Base-by-base conservation (phyloP, 2,888 invertebrate genomes). In the Mesochorus sp. region DNA sequence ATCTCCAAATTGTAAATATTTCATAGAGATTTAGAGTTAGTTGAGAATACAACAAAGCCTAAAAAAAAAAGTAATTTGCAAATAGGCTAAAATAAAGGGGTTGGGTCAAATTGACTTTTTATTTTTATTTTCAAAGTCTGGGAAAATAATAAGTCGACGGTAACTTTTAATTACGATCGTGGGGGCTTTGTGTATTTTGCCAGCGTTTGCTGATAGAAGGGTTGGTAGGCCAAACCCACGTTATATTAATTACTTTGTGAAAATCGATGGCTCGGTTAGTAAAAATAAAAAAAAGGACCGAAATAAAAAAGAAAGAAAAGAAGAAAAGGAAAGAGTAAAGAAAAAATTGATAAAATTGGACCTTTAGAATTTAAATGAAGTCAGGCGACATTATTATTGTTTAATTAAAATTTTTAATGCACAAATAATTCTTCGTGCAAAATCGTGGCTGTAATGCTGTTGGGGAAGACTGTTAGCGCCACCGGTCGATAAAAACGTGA, bases 181-280 rank as follows among this genome's bases (percentile, higher is more conserved):
- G 3, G n/a, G n/a, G n/a, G 8, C 21, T 72, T 72, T 72, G 59
- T 67, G 47, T 49, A 31, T 47, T 47, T 39, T 49, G 37, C 37
- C 14, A 26, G 47, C 6, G 31, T 31, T 66, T 26, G 17, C 49
- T 66, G 31, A 10, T n/a, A 19, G n/a, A 26, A 42, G 37, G 47
- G 39, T 62, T 55, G 47, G 55, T 72, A 26, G 53, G 31, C 17
- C 44, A 42, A n/a, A 53, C 26, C 34, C 37, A 53, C 2, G 34
- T 28, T n/a, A 68, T 72, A 67, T 77, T 77, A 77, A 76, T 76
- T 67, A 64, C 71, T 44, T 42, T 37, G 24, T 49, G 8, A 44
- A 49, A 19, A 53, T 76, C 71, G 66, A 76, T 76, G 28, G 12
- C 39, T 39, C 17, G 12, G 12, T n/a, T n/a, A n/a, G n/a, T n/a